These are phyloP conservation scores for Enteromius anoplus DNA, from an alignment of 2,797 vertebrate genomes.

Conservation along the genomic window DNA sequence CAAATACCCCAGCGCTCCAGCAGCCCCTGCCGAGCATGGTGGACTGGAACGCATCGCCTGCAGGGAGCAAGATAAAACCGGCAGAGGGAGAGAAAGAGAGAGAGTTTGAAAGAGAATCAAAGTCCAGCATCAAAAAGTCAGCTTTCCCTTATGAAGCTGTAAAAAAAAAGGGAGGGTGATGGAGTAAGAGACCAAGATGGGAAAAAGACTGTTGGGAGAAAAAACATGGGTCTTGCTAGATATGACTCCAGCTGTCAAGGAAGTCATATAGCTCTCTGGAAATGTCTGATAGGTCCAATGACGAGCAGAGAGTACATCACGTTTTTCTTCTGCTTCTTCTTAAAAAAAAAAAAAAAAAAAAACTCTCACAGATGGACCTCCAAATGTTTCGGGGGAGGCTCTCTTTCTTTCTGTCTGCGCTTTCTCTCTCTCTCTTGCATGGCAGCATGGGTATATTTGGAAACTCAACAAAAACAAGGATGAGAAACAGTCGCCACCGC, in stretches of 20 bases:
- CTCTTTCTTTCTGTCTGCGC: constrained; percentile 35
- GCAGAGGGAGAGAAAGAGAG: constrained; percentile 40
- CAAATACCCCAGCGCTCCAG: constrained; percentile 55
- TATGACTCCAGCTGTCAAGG: constrained; percentile 52
- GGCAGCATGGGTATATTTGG: constrained; percentile 56
- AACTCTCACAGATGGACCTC: constrained; percentile 61
- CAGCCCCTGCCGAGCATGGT: constrained; percentile 56
- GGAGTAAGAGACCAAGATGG: constrained; percentile 35
- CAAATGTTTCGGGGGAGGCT: constrained; percentile 64
- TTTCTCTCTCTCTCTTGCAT: constrained; percentile 43
- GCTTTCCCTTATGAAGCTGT: constrained; percentile 59
- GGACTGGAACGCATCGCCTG: constrained; percentile 59
- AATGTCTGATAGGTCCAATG: constrained; percentile 51
- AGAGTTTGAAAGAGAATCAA: constrained; percentile 58
- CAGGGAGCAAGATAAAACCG: constrained; percentile 55
- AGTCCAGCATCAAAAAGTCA: constrained; percentile 63
- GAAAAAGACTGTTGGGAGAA: constrained; percentile 26
- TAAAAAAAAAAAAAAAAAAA: background rate
- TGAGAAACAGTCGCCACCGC: constrained; percentile 47
- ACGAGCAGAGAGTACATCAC: constrained; percentile 47
- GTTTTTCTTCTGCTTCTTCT: constrained; percentile 22
- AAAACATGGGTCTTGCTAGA: constrained; percentile 49
- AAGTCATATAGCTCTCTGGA: constrained; percentile 55
- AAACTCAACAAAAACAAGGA: constrained; percentile 54
- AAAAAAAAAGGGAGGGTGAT: constrained; percentile 41